Conservation (phyloP, 2,797 vertebrate genomes). For the Chaetophractus vellerosus region DNA sequence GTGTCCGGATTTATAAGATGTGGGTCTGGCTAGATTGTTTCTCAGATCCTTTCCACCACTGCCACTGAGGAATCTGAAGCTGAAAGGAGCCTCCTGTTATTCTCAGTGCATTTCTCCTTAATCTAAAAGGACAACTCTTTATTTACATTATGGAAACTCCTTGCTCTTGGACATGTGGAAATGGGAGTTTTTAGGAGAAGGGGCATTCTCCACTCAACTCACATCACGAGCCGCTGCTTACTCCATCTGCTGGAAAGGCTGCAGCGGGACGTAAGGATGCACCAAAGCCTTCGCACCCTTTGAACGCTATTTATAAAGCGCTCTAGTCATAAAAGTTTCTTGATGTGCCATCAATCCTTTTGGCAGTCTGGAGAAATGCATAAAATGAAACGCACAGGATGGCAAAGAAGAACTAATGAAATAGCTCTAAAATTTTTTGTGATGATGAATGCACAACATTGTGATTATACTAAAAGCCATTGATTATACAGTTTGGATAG, state of each 20-base stretch:
- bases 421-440: neutral
- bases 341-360: neutral
- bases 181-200: neutral
- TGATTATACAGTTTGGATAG: too few species aligned
- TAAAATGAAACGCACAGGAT: neutral
- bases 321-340: neutral
- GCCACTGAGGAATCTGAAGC: neutral
- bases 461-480: too few species aligned
- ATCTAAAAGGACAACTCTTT: neutral
- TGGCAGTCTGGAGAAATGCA: slow-evolving; percentile 3
- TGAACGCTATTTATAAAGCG: neutral
- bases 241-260: neutral
- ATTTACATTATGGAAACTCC: neutral
- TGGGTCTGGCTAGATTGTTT: neutral
- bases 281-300: neutral
- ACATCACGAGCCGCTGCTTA: neutral
- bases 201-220: neutral
- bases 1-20: neutral
- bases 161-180: neutral
- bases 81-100: neutral
- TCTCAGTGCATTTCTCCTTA: neutral
- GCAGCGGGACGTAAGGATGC: neutral
- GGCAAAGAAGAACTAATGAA: slow-evolving; percentile 16
- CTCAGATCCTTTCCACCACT: neutral
- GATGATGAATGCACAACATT: too few species aligned